Percentiles rank a stretch among this genome's conserved stretches.
Evolutionary conservation across 37 sponge, comb jelly and placozoan species (phyloP).

Genomic region (Beroe ovata): DNA sequence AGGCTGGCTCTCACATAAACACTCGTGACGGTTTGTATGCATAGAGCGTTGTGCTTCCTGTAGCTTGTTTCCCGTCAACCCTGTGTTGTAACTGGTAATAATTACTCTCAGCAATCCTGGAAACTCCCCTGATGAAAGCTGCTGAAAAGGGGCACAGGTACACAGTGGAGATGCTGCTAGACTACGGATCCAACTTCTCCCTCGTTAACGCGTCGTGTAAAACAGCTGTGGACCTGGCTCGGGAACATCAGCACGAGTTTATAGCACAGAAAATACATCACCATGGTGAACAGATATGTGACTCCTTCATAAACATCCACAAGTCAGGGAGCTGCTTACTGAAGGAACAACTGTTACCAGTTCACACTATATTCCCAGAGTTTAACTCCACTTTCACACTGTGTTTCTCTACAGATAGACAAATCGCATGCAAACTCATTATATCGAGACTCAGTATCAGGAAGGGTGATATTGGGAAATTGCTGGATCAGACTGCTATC

Average conservation of each 20-base stretch:
- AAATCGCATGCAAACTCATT: conserved; percentile 9
- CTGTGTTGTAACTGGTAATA: too few relatives aligned
- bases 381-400: conserved; percentile 55
- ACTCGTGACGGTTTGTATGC: conserved; percentile 43
- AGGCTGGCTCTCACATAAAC: conserved; percentile 41
- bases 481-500: conserved; percentile 50
- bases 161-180: conserved; percentile 62
- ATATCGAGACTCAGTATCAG: conserved; percentile 57
- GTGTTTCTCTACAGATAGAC: conserved; percentile 17
- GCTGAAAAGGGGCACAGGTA: conserved; percentile 30
- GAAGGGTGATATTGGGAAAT: conserved; percentile 59
- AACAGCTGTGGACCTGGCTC: conserved; percentile 53
- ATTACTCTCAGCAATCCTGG: conserved; percentile 7
- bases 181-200: conserved; percentile 60
- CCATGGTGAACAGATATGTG: conserved; percentile 48
- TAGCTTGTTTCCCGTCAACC: too few relatives aligned
- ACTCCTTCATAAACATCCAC: conserved; percentile 47
- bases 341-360: conserved; percentile 48
- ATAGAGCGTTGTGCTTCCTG: too few relatives aligned
- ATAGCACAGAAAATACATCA: conserved; percentile 41
- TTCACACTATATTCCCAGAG: conserved; percentile 61
- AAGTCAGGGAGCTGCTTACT: conserved; percentile 1
- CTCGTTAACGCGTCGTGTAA: conserved; percentile 47
- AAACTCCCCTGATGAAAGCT: conserved; percentile 61
- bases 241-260: conserved; percentile 45